A percentile compares a stretch with the other conserved stretches of the same genome.
Evolutionary conservation across 2,888 invertebrate genomes (phyloP).

Genomic region (Heliconius cydno): DNA sequence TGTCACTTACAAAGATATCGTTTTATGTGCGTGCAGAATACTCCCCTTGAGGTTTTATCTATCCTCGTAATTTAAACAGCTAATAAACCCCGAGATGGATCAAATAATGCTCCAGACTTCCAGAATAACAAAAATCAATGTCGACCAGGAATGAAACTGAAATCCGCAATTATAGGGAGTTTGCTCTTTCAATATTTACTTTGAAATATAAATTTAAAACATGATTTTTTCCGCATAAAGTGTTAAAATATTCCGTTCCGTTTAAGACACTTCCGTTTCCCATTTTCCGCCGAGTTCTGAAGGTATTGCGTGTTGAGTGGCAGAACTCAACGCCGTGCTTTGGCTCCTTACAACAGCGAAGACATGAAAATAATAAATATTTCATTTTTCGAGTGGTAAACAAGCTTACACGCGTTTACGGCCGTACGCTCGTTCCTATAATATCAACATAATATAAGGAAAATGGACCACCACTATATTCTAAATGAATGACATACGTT

Average conservation of each 20-base stretch:
- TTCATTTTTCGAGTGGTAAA: no score
- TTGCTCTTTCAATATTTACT: not conserved
- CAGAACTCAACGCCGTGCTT: no score
- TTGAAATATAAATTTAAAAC: not conserved
- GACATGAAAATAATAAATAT: no score
- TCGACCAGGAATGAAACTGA: constrained; percentile 46
- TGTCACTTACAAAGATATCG: constrained; percentile 29
- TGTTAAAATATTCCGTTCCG: no score
- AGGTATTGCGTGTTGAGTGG: no score
- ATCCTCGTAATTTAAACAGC: constrained; percentile 50
- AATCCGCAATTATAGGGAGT: constrained; percentile 48
- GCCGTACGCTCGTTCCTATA: not conserved
- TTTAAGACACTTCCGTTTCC: no score
- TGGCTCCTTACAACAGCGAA: no score
- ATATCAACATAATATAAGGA: not conserved
- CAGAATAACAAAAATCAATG: constrained; percentile 48
- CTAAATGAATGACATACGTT: not conserved
- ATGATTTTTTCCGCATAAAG: no score
- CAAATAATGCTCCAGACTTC: constrained; percentile 49
- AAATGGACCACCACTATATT: not conserved
- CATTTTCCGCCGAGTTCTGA: no score
- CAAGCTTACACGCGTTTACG: no score
- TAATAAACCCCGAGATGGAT: constrained; percentile 53
- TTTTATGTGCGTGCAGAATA: constrained; percentile 31
- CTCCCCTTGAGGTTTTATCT: constrained; percentile 46